phyloP scores from a whole-genome alignment of 1,140 invertebrate species.

The Drosophila gunungcola region DNA sequence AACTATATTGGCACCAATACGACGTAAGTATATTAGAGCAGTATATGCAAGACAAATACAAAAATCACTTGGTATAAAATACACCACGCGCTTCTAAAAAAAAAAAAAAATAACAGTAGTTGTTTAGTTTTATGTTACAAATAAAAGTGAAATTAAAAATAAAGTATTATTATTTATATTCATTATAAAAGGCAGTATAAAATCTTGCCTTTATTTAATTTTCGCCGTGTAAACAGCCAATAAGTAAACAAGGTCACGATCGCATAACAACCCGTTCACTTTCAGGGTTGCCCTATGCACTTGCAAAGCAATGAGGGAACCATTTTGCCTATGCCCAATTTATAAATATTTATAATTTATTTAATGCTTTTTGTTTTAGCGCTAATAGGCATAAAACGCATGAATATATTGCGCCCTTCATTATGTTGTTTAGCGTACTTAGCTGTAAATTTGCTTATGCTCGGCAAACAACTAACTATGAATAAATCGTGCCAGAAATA shows the following conservation, averaged over 20 bases:
- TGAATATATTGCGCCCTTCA: slow-evolving; percentile 39
- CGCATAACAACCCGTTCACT: background rate
- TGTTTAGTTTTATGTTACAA: too few relatives aligned
- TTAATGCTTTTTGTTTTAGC: too few relatives aligned
- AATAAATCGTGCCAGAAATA: slow-evolving; percentile 65
- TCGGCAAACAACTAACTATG: slow-evolving; percentile 35
- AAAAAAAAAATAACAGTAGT: too few relatives aligned
- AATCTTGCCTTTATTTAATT: background rate
- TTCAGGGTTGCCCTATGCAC: background rate
- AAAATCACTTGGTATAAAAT: too few relatives aligned
- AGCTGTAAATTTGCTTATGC: slow-evolving; percentile 26
- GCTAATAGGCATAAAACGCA: slow-evolving; percentile 3
- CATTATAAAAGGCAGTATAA: too few relatives aligned
- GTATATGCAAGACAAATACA: too few relatives aligned
- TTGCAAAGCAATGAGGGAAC: background rate
- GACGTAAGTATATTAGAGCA: too few relatives aligned
- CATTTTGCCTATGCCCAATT: too few relatives aligned
- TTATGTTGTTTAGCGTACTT: slow-evolving; percentile 16
- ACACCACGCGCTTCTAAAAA: too few relatives aligned
- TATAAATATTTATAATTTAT: too few relatives aligned
- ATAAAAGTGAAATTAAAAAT: too few relatives aligned
- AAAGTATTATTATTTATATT: too few relatives aligned
- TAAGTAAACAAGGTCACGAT: background rate
- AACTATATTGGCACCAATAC: background rate
- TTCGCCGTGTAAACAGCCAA: background rate